phyloP scores from a whole-genome alignment of 2,888 invertebrate genomes.

The Epinotia nisella region DNA sequence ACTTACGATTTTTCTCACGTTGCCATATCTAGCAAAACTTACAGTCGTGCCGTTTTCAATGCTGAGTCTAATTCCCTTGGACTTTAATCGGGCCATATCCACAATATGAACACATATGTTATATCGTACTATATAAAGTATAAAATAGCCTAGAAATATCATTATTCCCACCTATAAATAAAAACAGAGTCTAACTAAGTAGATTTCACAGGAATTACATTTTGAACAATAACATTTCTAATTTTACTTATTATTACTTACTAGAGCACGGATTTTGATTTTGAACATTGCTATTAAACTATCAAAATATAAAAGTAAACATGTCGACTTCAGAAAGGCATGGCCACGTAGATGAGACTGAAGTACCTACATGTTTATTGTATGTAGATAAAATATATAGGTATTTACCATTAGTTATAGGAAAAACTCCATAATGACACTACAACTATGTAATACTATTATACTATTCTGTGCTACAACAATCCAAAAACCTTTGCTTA shows the following conservation, averaged over 20 bases:
- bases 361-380: background rate
- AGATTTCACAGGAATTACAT: background rate
- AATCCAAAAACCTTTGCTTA: no score
- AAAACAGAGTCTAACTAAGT: constrained; percentile 6
- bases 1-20: constrained; percentile 19
- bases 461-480: no score
- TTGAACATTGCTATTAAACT: constrained; percentile 60
- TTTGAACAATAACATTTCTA: background rate
- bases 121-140: constrained; percentile 71
- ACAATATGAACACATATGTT: constrained; percentile 79
- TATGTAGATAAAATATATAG: no score
- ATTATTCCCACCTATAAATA: constrained; percentile 77
- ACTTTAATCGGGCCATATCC: constrained; percentile 68
- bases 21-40: constrained; percentile 4
- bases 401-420: no score
- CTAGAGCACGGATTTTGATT: constrained; percentile 73
- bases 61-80: constrained; percentile 45
- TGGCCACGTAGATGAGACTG: constrained; percentile 23
- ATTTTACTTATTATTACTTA: constrained; percentile 55
- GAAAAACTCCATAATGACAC: no score
- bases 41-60: background rate
- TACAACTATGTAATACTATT: no score
- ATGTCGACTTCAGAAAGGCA: constrained; percentile 3
- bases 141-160: constrained; percentile 84
- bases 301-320: constrained; percentile 44